Conservation (phyloP, 2,888 invertebrate species). For the Cosmopolites sordidus region DNA sequence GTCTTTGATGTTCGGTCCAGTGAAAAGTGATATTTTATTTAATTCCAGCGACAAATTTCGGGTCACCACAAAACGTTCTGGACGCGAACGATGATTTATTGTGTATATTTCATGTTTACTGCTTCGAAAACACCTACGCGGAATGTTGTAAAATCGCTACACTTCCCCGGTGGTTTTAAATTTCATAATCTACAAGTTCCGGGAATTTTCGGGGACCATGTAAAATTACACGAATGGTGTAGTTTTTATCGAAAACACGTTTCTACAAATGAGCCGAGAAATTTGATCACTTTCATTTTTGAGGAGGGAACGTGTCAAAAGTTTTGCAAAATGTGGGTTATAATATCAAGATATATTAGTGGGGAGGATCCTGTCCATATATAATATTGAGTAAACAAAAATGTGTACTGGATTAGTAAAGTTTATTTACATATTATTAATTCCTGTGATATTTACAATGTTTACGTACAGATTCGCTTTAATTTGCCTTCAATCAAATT, state of each 20-base stretch:
- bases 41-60: constrained; percentile 21
- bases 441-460: too few species aligned
- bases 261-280: not conserved
- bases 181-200: constrained; percentile 10
- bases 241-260: constrained; percentile 21
- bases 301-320: constrained; percentile 1
- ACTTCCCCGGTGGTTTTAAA: constrained; percentile 8
- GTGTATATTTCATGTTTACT: constrained; percentile 9
- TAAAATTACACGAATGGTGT: constrained; percentile 19
- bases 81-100: constrained; percentile 9
- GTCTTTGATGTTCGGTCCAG: constrained; percentile 14
- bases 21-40: constrained; percentile 23
- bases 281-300: too few species aligned
- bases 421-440: too few species aligned
- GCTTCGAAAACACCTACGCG: too few species aligned
- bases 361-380: too few species aligned
- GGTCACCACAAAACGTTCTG: constrained; percentile 18
- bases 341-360: too few species aligned
- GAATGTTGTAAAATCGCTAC: constrained; percentile 11
- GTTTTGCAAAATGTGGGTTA: too few species aligned
- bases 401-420: too few species aligned
- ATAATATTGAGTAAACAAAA: too few species aligned
- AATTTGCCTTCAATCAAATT: too few species aligned
- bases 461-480: too few species aligned
- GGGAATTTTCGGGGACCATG: constrained; percentile 6